phyloP scores from a whole-genome alignment of 2,113 vertebrate genomes.

The human (Homo sapiens) region GRCh38 chr5:41723501-41724000 shows the following conservation, averaged over 20 bases:
- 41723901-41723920: neutral
- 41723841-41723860: no score
- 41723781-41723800: neutral
- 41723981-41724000: neutral
- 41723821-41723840: neutral
- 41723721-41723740: neutral
- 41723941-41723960: neutral
- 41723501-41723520: neutral
- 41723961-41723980: neutral
- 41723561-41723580: neutral
- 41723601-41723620: neutral
- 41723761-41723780: neutral
- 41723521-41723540: neutral
- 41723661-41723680: no score
- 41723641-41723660: neutral
- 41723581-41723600: neutral
- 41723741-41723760: neutral
- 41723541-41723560: neutral
- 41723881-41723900: neutral
- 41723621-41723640: neutral
- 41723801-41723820: neutral
- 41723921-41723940: neutral
- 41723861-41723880: neutral
- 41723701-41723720: constrained; percentile 9
- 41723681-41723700: neutral